Conservation (phyloP, 2,888 invertebrate genomes). For the Iselma pallidipennis region DNA sequence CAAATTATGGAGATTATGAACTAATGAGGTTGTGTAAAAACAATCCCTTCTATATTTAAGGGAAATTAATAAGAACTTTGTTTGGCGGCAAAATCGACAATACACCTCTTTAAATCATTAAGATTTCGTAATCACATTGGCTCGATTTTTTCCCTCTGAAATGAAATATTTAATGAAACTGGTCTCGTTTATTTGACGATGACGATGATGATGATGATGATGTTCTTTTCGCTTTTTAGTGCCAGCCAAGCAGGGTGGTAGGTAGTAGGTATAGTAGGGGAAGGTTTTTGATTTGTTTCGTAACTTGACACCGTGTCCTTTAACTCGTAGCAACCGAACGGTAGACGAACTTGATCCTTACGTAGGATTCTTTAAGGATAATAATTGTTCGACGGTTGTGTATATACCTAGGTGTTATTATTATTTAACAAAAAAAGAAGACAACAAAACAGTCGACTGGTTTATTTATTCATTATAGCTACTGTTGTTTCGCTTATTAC, state of each 20-base stretch:
- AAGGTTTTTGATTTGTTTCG: slow-evolving; percentile 26
- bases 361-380: slow-evolving; percentile 19
- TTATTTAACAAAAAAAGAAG: not conserved
- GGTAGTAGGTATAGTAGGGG: not conserved
- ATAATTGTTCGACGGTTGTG: not conserved
- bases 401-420: not conserved
- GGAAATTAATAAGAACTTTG: no score
- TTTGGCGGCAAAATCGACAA: no score
- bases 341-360: slow-evolving; percentile 23
- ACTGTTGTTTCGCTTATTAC: no score
- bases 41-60: no score
- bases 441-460: not conserved
- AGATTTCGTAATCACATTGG: no score
- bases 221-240: not conserved
- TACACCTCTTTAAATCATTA: no score
- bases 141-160: not conserved
- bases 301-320: slow-evolving; percentile 23
- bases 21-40: no score
- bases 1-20: no score
- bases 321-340: slow-evolving; percentile 1
- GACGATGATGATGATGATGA: not conserved
- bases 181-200: not conserved
- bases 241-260: not conserved
- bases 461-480: no score
- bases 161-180: not conserved